phyloP scores from a whole-genome alignment of 2,888 invertebrate genomes.

The Trachelus tabidus region DNA sequence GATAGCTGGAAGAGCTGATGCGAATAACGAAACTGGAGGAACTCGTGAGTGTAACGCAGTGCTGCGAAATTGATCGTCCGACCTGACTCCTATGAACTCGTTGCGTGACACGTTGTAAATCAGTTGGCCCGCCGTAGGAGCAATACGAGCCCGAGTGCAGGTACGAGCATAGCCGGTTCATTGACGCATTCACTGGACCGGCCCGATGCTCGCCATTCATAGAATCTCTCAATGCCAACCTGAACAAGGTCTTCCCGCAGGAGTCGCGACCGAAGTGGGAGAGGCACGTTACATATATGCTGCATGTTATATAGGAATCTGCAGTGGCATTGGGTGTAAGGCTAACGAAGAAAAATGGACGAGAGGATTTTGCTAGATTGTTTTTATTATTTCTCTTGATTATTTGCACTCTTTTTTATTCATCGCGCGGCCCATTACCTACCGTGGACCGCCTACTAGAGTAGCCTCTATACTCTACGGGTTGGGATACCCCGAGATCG shows the following conservation, averaged over 20 bases:
- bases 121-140: constrained; percentile 43
- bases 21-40: background rate
- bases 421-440: constrained; percentile 34
- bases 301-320: background rate
- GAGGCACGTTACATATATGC: background rate
- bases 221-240: constrained; percentile 19
- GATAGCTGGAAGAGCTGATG: background rate
- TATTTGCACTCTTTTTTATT: background rate
- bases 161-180: constrained; percentile 51
- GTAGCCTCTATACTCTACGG: constrained; percentile 36
- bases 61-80: background rate
- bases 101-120: constrained; percentile 52
- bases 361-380: background rate
- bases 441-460: constrained; percentile 45
- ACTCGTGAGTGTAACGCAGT: background rate
- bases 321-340: background rate
- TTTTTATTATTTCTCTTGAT: background rate
- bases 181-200: constrained; percentile 46
- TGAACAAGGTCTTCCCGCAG: background rate
- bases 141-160: constrained; percentile 47
- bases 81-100: constrained; percentile 39
- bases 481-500: constrained; percentile 55
- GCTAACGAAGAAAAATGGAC: background rate
- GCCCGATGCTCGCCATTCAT: constrained; percentile 47
- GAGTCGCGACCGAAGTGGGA: background rate